These are phyloP conservation scores for Drosophila ananassae DNA, from an alignment of 1,140 invertebrate genomes.

Conservation along the genomic window DNA sequence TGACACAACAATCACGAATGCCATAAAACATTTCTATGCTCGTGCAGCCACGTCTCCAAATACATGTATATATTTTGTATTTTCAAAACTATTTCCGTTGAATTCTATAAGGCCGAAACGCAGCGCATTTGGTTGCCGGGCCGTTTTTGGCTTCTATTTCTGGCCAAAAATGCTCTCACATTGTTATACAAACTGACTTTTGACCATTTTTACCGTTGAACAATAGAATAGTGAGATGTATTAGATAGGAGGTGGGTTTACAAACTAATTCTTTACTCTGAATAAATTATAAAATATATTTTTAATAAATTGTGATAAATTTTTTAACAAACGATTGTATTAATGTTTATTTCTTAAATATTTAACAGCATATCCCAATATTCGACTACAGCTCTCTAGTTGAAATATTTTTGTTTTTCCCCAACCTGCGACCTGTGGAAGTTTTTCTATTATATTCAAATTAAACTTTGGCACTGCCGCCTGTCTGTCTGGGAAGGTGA, in stretches of 20 bases:
- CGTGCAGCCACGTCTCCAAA: slow-evolving; percentile 26
- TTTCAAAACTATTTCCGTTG: slow-evolving; percentile 70
- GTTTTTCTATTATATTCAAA: slow-evolving; percentile 83
- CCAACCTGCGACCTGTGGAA: slow-evolving; percentile 23
- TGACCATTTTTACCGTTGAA: slow-evolving; percentile 35
- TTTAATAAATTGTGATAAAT: neutral
- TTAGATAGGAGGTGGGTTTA: neutral
- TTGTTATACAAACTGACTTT: slow-evolving; percentile 53
- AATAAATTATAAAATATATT: neutral
- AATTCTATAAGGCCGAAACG: slow-evolving; percentile 17
- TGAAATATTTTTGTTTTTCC: neutral
- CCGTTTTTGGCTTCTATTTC: slow-evolving; percentile 39
- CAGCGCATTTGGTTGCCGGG: slow-evolving; percentile 42
- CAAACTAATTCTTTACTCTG: neutral
- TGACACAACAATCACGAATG: slow-evolving; percentile 80
- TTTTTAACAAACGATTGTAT: neutral
- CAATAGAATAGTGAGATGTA: neutral
- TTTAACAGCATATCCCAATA: neutral
- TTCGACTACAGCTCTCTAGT: slow-evolving; percentile 3
- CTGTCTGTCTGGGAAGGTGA: slow-evolving; percentile 4
- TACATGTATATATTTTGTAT: slow-evolving; percentile 35
- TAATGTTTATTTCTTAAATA: neutral
- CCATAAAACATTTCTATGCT: slow-evolving; percentile 75
- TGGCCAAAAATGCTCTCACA: slow-evolving; percentile 12
- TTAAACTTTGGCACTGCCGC: slow-evolving; percentile 66